Conservation (phyloP, 2,113 vertebrate species). For the Montifringilla adamsi region DNA sequence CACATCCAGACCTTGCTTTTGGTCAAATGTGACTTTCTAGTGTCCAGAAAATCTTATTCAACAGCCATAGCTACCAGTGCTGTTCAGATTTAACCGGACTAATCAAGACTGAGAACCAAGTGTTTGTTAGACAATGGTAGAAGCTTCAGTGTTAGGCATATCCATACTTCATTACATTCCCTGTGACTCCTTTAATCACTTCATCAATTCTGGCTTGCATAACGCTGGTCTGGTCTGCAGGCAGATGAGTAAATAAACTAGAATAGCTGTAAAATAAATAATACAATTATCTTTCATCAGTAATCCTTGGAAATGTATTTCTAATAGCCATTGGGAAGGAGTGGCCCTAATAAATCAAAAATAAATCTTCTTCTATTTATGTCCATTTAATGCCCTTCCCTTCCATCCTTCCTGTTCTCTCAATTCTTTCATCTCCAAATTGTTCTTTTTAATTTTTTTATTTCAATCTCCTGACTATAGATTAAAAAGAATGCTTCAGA, state of each 20-base stretch:
- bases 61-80: conserved; percentile 24
- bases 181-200: conserved; percentile 58
- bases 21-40: conserved; percentile 5
- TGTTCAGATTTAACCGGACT: conserved; percentile 38
- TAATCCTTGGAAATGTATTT: not conserved
- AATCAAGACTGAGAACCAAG: conserved; percentile 43
- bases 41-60: conserved; percentile 47
- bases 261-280: conserved; percentile 64
- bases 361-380: not conserved
- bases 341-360: not conserved
- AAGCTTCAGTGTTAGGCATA: conserved; percentile 42
- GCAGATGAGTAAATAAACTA: conserved; percentile 59
- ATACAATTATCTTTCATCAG: conserved; percentile 56
- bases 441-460: not conserved
- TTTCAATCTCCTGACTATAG: not conserved
- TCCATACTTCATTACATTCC: conserved; percentile 61
- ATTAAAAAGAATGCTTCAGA: not conserved
- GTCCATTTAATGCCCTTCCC: not conserved
- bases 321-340: not conserved
- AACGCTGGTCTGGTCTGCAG: conserved; percentile 46
- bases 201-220: conserved; percentile 48
- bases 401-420: not conserved
- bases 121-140: conserved; percentile 45
- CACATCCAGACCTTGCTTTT: not conserved
- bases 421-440: not conserved